Conservation (phyloP, 92 coral and sea anemone genomes). For the Desmophyllum pertusum region DNA sequence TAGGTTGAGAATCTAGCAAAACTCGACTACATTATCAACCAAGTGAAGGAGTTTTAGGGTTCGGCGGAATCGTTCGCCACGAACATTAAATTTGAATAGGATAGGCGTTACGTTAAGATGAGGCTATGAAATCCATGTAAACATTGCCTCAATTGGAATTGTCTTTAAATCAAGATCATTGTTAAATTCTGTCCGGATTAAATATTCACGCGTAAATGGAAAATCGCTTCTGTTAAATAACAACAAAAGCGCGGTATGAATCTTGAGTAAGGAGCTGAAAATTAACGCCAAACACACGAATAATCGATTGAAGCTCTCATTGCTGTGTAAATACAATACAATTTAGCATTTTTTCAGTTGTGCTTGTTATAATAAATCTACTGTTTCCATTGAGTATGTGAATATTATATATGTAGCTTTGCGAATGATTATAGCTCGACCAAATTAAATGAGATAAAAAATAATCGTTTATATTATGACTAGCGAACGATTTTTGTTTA, state of each 20-base stretch:
- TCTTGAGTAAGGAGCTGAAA: background rate
- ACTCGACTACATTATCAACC: background rate
- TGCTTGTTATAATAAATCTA: background rate
- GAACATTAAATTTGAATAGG: background rate
- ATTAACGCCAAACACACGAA: background rate
- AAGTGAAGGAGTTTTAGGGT: background rate
- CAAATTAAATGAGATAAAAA: conserved; percentile 3
- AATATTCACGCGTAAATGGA: conserved; percentile 21
- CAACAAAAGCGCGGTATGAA: background rate
- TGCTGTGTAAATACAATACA: background rate
- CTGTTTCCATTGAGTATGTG: too few species aligned
- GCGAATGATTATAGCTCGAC: background rate
- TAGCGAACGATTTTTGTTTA: background rate
- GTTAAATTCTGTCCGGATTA: conserved; percentile 19
- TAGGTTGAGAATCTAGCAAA: background rate
- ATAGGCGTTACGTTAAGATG: background rate
- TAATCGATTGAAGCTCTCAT: background rate
- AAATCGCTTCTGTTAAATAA: background rate
- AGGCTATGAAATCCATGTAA: background rate
- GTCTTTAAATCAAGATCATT: conserved; percentile 25
- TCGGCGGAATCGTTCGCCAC: background rate
- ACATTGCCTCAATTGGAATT: conserved; percentile 35
- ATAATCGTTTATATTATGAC: conserved; percentile 23
- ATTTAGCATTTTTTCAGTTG: background rate
- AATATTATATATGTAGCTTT: background rate